Conservation (phyloP, 1,140 invertebrate genomes). For the Antheraea pernyi region DNA sequence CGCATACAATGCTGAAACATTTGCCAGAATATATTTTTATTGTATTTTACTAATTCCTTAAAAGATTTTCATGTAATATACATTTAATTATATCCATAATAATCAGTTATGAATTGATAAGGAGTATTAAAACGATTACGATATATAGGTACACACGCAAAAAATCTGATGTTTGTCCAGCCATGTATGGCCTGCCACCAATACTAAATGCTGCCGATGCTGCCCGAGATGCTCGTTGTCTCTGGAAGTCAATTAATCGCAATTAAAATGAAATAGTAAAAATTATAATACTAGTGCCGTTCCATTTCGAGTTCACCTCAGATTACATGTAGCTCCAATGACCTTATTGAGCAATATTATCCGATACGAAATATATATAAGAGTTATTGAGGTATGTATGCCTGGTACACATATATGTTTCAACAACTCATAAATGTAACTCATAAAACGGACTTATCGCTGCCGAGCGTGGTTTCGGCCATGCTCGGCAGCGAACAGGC, state of each 20-base stretch:
- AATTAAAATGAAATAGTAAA: neutral
- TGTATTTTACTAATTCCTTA: neutral
- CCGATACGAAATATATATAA: too few species aligned
- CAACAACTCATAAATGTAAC: too few species aligned
- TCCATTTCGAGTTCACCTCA: too few species aligned
- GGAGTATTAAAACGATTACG: neutral
- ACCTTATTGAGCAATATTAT: too few species aligned
- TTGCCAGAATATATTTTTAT: neutral
- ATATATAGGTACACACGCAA: conserved; percentile 44
- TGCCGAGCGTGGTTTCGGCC: too few species aligned
- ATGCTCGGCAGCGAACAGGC: too few species aligned
- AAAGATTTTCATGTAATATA: neutral
- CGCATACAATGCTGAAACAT: conserved; percentile 55
- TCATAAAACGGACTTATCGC: too few species aligned
- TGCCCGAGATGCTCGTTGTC: conserved; percentile 52
- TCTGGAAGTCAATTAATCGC: conserved; percentile 22
- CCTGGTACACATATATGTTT: too few species aligned
- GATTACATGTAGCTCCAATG: too few species aligned
- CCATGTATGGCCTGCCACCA: conserved; percentile 56
- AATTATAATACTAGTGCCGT: too few species aligned
- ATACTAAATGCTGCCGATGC: conserved; percentile 58
- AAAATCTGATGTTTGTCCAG: conserved; percentile 68
- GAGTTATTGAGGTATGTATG: too few species aligned
- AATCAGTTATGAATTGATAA: neutral
- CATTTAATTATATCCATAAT: neutral